phyloP scores from a whole-genome alignment of 2,888 invertebrate genomes.

The Drosophila stalkeri region DNA sequence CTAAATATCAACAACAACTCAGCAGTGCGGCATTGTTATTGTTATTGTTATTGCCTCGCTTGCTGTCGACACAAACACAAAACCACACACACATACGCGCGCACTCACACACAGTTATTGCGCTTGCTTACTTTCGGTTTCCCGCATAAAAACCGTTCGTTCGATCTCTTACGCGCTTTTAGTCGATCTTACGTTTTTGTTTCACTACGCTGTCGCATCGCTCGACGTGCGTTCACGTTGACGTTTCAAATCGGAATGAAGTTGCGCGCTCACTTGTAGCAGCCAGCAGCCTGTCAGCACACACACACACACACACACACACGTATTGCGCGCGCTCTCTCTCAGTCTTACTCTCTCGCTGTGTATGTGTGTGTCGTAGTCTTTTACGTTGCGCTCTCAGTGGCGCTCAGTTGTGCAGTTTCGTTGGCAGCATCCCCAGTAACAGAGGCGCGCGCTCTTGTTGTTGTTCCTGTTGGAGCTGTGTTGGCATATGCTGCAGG shows the following conservation, averaged over 20 bases:
- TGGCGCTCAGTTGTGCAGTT: conserved; percentile 21
- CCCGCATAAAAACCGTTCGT: conserved; percentile 44
- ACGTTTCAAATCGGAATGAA: conserved; percentile 57
- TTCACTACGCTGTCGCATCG: conserved; percentile 26
- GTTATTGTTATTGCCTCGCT: conserved; percentile 45
- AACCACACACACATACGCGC: conserved; percentile 18
- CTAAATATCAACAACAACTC: conserved; percentile 53
- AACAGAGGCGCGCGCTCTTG: conserved; percentile 41
- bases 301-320: conserved; percentile 8
- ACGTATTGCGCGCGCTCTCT: conserved; percentile 16
- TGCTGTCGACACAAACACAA: conserved; percentile 36
- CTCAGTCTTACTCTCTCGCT: conserved; percentile 18
- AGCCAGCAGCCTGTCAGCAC: conserved; percentile 17
- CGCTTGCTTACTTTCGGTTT: conserved; percentile 2
- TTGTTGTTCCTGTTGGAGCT: conserved; percentile 20
- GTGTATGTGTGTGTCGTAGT: neutral
- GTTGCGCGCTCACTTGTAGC: conserved; percentile 44
- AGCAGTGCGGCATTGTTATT: conserved; percentile 54
- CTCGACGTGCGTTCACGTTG: conserved; percentile 48
- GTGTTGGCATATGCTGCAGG: conserved; percentile 68
- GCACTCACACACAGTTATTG: conserved; percentile 5
- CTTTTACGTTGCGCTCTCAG: conserved; percentile 38
- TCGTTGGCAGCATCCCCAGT: conserved; percentile 66
- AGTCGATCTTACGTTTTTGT: conserved; percentile 40
- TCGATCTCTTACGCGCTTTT: conserved; percentile 19